A percentile compares a stretch with the other conserved stretches of the same genome.
Conservation (phyloP, 2,797 vertebrate species). For the Threskiornis aethiopicus region DNA sequence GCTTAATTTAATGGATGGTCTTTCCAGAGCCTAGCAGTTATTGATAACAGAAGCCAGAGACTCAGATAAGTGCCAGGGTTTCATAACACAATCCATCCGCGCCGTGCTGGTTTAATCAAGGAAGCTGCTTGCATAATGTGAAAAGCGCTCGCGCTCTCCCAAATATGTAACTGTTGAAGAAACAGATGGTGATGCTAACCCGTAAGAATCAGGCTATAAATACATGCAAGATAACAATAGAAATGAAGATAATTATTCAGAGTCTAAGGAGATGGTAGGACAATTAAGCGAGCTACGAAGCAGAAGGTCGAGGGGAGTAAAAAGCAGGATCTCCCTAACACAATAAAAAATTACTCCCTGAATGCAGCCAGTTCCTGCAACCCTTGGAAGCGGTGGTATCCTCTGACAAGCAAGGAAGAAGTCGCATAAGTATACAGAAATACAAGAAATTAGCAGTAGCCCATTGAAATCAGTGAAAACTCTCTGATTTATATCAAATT, state of each 20-base stretch:
- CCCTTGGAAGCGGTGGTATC: neutral
- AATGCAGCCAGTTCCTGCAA: neutral
- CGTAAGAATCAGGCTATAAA: conserved; percentile 27
- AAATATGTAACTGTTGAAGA: neutral
- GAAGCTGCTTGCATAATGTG: conserved; percentile 34
- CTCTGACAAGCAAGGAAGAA: neutral
- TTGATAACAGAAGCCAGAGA: conserved; percentile 21
- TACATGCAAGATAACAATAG: conserved; percentile 43
- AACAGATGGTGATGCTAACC: conserved; percentile 54
- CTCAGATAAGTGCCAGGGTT: conserved; percentile 23
- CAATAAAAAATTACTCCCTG: neutral
- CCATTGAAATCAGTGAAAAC: neutral
- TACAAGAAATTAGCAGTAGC: neutral
- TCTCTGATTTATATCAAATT: neutral
- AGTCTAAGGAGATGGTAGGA: neutral
- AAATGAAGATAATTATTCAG: conserved; percentile 42
- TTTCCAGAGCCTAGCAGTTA: conserved; percentile 36
- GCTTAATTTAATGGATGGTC: conserved; percentile 52
- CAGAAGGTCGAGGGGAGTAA: neutral
- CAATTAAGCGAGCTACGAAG: neutral
- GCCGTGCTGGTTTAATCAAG: conserved; percentile 35
- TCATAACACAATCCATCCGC: conserved; percentile 49
- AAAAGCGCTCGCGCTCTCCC: neutral
- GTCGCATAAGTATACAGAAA: neutral
- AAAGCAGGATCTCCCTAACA: neutral